These are phyloP conservation scores for Lasius platythorax DNA, from an alignment of 2,888 invertebrate genomes.

Conservation along the genomic window DNA sequence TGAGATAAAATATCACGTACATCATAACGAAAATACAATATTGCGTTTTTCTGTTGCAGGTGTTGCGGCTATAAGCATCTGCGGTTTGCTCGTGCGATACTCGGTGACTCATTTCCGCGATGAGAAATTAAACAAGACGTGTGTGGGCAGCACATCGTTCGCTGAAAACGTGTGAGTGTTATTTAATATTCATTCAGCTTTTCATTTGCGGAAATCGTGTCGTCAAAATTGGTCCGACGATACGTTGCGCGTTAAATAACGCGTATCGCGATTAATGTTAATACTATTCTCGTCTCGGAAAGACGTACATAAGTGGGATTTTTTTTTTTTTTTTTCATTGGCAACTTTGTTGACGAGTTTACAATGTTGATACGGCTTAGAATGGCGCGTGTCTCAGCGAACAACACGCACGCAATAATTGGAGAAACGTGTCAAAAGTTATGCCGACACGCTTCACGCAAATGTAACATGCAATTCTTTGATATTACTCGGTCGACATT, in stretches of 20 bases:
- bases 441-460: conserved; percentile 39
- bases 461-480: conserved; percentile 44
- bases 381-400: conserved; percentile 25
- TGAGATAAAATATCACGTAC: background rate
- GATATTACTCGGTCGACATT: conserved; percentile 12
- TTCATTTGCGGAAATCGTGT: background rate
- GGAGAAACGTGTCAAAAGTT: conserved; percentile 47
- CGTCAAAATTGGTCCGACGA: background rate
- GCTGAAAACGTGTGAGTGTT: background rate
- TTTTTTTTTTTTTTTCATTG: conserved; percentile 3
- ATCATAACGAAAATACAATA: background rate
- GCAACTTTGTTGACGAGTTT: conserved; percentile 24
- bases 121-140: background rate
- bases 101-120: background rate
- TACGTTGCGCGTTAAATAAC: background rate
- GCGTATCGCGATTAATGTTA: background rate
- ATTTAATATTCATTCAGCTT: background rate
- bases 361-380: conserved; percentile 23
- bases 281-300: background rate
- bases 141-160: background rate
- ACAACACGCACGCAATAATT: conserved; percentile 37
- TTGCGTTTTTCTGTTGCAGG: background rate
- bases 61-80: conserved; percentile 2
- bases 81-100: background rate
- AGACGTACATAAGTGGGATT: background rate